Base-by-base conservation (phyloP, 2,797 vertebrate species). In the Dermochelys coriacea region DNA sequence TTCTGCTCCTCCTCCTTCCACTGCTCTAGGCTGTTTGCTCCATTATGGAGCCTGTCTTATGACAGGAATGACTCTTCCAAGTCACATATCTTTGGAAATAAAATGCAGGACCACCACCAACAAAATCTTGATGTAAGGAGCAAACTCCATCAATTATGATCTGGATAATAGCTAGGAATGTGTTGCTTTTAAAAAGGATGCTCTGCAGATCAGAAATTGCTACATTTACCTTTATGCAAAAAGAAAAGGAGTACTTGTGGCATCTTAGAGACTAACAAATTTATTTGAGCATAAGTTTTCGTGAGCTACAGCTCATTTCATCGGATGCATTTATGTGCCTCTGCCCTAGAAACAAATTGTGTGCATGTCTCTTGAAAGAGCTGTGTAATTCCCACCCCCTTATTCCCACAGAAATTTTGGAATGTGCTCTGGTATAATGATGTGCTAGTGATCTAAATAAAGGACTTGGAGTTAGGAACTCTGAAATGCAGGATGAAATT, bases 361-460 rank as follows among this genome's bases (percentile, higher is more conserved):
- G 84, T 88, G 11, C 41, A 79, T 21, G 1, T 1, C 93, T 41
- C 41, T 41, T 41, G 41, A 81, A 74, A 71, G 31, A n/a, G 10
- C 10, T 85, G 14, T 61, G 59, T 61, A 31, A 34, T 81, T 55
- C 80, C 8, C 59, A 12, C 81, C 41, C 11, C 41, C 12, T 83
- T 87, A 34, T 34, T 61, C 15, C 31, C 31, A 61, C 55, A 81
- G 64, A 78, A 93, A 50, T 27, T 16, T 16, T 25, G 87, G 11
- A 3, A 49, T 27, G 8, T 31, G 2, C 6, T 0, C 0, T 51
- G 2, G 47, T 77, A 1, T 82, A 82, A 25, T 80, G 8, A 8
- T 74, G 18, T 5, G 77, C 8, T 18, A 84, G 57, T 45, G 27
- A n/a, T 0, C 37, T 29, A 19, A 52, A 9, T 81, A 23, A 87